Percentiles rank a stretch among this genome's conserved stretches.
These are phyloP conservation scores for Halcyon senegalensis DNA, from an alignment of 2,113 vertebrate species.

Conservation along the genomic window DNA sequence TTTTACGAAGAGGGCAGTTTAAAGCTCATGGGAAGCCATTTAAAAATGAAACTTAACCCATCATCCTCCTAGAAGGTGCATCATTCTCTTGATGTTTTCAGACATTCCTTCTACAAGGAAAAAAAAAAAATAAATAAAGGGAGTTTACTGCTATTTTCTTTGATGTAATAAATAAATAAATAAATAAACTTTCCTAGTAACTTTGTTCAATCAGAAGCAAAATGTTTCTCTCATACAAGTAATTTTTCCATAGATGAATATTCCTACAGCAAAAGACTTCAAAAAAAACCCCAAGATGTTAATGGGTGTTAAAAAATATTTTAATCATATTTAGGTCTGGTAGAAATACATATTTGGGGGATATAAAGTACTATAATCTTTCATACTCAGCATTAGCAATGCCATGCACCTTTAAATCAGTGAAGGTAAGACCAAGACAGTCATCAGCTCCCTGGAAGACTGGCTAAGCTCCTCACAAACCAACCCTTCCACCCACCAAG, in stretches of 20 bases:
- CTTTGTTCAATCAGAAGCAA: not conserved
- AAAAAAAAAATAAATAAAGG: not conserved
- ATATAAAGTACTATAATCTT: not conserved
- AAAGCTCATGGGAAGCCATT: not conserved
- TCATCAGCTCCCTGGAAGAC: not conserved
- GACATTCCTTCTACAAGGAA: not conserved
- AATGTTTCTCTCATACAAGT: not conserved
- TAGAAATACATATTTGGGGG: not conserved
- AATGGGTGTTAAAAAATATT: not conserved
- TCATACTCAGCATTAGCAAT: not conserved
- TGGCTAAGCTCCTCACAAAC: not conserved
- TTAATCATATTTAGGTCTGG: not conserved
- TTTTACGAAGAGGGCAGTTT: fast-evolving
- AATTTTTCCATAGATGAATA: not conserved
- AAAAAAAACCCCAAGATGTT: not conserved
- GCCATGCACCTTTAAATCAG: not conserved
- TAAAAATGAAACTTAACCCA: not conserved
- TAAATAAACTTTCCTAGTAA: not conserved
- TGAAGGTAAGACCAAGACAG: not conserved
- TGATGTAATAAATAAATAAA: not conserved
- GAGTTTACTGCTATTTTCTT: not conserved
- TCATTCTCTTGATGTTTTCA: not conserved
- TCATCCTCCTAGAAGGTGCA: not conserved
- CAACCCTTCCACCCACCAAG: not conserved
- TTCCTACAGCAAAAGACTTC: not conserved